These are phyloP conservation scores for Stenurella melanura DNA, from an alignment of 2,888 invertebrate genomes.

Conservation along the genomic window DNA sequence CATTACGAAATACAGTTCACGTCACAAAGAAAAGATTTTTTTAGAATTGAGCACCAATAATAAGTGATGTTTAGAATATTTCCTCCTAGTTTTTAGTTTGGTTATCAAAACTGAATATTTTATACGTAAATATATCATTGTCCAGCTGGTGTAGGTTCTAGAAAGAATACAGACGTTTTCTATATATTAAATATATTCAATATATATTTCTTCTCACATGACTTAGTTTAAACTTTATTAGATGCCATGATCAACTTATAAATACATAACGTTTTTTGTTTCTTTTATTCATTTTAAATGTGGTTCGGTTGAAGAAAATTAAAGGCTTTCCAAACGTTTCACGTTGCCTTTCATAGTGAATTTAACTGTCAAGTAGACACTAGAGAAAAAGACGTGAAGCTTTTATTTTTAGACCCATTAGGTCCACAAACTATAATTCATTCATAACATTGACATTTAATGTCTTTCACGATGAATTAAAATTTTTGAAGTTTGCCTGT, in stretches of 20 bases:
- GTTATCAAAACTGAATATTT: background rate
- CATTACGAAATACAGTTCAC: background rate
- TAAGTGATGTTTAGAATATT: background rate
- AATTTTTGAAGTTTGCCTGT: slow-evolving; percentile 40
- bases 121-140: background rate
- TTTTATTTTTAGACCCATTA: background rate
- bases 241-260: background rate
- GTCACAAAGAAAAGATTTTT: background rate
- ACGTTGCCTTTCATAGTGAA: background rate
- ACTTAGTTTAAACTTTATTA: background rate
- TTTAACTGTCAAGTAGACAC: background rate
- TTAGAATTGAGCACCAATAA: background rate
- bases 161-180: background rate
- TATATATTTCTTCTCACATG: background rate
- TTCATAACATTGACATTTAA: background rate
- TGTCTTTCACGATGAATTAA: background rate
- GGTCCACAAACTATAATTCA: background rate
- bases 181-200: background rate
- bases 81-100: background rate
- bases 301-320: background rate
- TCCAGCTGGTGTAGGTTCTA: background rate
- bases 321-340: background rate
- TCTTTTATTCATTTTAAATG: too few species aligned
- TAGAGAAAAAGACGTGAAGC: background rate
- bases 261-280: background rate